Percentiles rank a stretch among this genome's conserved stretches.
Conservation (phyloP, 2,888 invertebrate species). For the Ichneumoninae sp. region DNA sequence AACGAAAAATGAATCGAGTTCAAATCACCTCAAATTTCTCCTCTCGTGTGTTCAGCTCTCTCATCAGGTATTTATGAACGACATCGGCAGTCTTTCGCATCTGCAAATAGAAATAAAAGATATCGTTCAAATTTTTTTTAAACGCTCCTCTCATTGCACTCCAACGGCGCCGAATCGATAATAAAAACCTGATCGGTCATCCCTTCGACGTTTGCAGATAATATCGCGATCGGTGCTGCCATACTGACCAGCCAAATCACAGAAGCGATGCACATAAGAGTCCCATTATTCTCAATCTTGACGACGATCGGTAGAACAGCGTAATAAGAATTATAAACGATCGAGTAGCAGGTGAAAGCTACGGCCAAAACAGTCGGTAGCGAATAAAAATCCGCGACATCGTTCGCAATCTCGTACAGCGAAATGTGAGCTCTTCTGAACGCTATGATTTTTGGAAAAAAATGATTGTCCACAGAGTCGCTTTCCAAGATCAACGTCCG, state of each 20-base stretch:
- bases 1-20: not conserved
- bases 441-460: conserved; percentile 23
- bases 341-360: not conserved
- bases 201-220: conserved; percentile 23
- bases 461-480: not conserved
- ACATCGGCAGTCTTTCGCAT: conserved; percentile 22
- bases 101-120: conserved; percentile 17
- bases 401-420: conserved; percentile 35
- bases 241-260: conserved; percentile 17
- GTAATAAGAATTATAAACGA: conserved; percentile 40
- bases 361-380: conserved; percentile 38
- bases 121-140: not conserved
- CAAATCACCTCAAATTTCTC: conserved; percentile 32
- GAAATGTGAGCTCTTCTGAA: conserved; percentile 29
- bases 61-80: conserved; percentile 32
- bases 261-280: not conserved
- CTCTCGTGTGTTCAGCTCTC: conserved; percentile 5
- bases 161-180: not conserved
- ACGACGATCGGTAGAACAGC: conserved; percentile 28
- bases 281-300: not conserved
- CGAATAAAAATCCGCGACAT: conserved; percentile 54
- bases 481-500: not conserved
- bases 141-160: not conserved
- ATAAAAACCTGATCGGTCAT: conserved; percentile 29
- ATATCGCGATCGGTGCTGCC: conserved; percentile 34